A percentile compares a stretch with the other conserved stretches of the same genome.
Evolutionary conservation across 2,113 vertebrate genomes (phyloP).

Genomic region (Todiramphus chloris): DNA sequence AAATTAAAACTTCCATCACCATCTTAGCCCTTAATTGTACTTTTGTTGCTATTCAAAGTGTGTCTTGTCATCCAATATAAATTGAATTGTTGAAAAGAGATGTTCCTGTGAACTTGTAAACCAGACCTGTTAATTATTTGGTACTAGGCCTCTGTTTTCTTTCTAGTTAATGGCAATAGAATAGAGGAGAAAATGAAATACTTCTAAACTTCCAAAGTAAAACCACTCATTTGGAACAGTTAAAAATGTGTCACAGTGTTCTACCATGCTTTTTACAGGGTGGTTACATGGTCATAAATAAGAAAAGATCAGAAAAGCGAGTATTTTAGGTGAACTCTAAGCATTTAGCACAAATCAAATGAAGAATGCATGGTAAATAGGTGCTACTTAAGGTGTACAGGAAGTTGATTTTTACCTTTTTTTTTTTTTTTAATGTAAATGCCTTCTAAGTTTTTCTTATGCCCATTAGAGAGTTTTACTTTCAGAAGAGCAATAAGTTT

Average conservation of each 20-base stretch:
- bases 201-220: background rate
- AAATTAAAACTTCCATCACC: background rate
- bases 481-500: constrained; percentile 30
- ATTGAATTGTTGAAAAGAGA: background rate
- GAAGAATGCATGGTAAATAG: background rate
- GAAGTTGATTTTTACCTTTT: background rate
- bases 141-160: background rate
- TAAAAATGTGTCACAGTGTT: background rate
- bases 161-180: background rate
- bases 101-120: background rate
- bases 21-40: background rate
- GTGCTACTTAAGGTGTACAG: background rate
- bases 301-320: background rate
- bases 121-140: background rate
- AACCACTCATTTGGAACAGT: background rate
- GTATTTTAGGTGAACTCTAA: background rate
- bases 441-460: background rate
- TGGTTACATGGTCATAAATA: background rate
- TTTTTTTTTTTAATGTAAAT: background rate
- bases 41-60: background rate
- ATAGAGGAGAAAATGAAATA: background rate
- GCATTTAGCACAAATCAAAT: background rate
- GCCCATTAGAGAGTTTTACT: background rate
- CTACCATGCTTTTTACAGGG: background rate
- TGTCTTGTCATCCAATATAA: background rate